Base-by-base conservation (phyloP, 2,113 vertebrate species). In the Pyxicephalus adspersus region DNA sequence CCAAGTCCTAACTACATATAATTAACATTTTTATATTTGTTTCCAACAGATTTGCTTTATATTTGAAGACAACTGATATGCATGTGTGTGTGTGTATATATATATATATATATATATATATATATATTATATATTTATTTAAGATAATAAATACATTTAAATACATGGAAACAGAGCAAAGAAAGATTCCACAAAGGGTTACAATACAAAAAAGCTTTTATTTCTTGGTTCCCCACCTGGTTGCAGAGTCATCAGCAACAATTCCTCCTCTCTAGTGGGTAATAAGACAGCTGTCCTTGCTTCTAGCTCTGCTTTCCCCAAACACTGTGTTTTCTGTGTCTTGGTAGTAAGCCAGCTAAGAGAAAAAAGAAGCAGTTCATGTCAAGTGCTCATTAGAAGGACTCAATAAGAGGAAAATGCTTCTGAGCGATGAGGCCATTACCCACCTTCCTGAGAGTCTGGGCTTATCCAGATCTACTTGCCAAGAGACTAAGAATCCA, bases 371-470 rank as follows among this genome's bases (percentile, higher is more conserved):
- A 45, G 28, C 70, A 45, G 80, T 66, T 72, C 80, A 75, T 28
- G 52, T 82, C 80, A 82, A 82, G 80, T 75, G 80, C 70, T 81
- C 79, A 81, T 81, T 81, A 81, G 15, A 65, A 74, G 63, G 50
- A 51, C 70, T 82, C 70, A 75, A 82, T 64, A 74, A 75, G 70
- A 82, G 70, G 71, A 75, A 75, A 74, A 66, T 66, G 52, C 80
- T 75, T 58, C 19, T 75, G 71, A 82, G 52, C 64, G 68, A 81
- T 81, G 67, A 81, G 60, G 60, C 79, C 45, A 73, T 82, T 82
- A 82, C 51, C 70, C 71, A 75, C 71, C 71, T 75, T 82, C 80
- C 70, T 74, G 70, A 82, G 38, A 54, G 80, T 58, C 70, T 75
- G 70, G 70, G 61, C 60, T 65, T 58, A 65, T 74, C 70, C 51